phyloP scores from a whole-genome alignment of 64 coral and sea anemone genomes.

The Acropora tenuis region DNA sequence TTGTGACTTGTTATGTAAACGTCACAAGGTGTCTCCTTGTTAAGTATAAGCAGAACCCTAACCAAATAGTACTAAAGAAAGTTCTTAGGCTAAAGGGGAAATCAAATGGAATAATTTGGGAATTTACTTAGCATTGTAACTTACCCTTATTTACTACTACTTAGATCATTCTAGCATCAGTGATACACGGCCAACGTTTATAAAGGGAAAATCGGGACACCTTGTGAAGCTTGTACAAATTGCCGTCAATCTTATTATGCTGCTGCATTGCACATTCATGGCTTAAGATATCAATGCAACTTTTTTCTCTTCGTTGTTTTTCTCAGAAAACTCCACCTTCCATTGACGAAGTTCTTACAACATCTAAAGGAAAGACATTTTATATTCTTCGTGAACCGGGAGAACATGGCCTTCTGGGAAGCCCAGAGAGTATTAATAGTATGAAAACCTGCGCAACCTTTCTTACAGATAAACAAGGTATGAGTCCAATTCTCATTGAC shows the following conservation, averaged over 20 bases:
- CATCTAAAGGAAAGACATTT: conserved; percentile 88
- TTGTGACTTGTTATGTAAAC: too few species aligned
- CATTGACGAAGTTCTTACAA: conserved; percentile 87
- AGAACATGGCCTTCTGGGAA: conserved; percentile 79
- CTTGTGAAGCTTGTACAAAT: too few species aligned
- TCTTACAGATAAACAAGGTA: conserved; percentile 78
- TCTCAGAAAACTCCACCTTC: conserved; percentile 60
- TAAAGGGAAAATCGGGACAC: too few species aligned
- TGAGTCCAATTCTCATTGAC: too few species aligned
- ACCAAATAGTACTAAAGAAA: too few species aligned
- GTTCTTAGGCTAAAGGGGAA: too few species aligned
- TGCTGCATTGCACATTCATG: neutral
- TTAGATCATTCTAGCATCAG: neutral
- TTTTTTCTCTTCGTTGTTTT: neutral
- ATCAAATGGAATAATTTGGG: too few species aligned
- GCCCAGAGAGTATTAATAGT: conserved; percentile 74
- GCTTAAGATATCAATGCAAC: neutral
- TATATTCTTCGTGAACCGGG: conserved; percentile 87
- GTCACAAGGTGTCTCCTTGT: too few species aligned
- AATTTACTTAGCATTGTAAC: too few species aligned
- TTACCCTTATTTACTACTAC: too few species aligned
- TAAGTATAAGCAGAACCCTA: too few species aligned
- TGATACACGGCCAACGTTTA: too few species aligned
- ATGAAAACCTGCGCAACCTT: conserved; percentile 95
- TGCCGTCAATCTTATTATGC: neutral